Evolutionary conservation across 2,113 vertebrate species (phyloP).

Genomic region (Melospiza georgiana): DNA sequence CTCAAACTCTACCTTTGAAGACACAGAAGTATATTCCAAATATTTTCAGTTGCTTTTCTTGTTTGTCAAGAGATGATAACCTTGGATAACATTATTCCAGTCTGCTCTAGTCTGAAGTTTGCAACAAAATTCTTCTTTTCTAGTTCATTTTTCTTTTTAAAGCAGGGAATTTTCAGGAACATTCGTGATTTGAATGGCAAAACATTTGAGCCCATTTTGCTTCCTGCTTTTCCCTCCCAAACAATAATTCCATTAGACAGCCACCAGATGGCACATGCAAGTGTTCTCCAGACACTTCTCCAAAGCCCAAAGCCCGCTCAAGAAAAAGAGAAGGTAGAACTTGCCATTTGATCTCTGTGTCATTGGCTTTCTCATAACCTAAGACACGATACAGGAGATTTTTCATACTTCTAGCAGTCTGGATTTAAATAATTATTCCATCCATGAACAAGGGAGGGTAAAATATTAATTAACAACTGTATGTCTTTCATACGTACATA

Average conservation of each 20-base stretch:
- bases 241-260: neutral
- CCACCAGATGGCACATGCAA: neutral
- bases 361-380: neutral
- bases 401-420: neutral
- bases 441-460: neutral
- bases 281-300: neutral
- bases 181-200: neutral
- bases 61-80: neutral
- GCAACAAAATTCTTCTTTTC: neutral
- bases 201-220: neutral
- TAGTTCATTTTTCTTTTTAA: neutral
- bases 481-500: neutral
- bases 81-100: neutral
- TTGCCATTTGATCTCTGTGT: neutral
- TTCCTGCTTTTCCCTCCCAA: neutral
- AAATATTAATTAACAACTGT: neutral
- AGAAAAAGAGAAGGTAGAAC: neutral
- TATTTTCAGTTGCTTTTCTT: neutral
- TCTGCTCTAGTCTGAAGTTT: neutral
- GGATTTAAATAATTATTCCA: neutral
- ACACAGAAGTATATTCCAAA: neutral
- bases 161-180: neutral
- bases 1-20: neutral
- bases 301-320: neutral
- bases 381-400: fast-evolving